Evolutionary conservation across 2,888 invertebrate genomes (phyloP).

Genomic region (Fragum whitleyi): DNA sequence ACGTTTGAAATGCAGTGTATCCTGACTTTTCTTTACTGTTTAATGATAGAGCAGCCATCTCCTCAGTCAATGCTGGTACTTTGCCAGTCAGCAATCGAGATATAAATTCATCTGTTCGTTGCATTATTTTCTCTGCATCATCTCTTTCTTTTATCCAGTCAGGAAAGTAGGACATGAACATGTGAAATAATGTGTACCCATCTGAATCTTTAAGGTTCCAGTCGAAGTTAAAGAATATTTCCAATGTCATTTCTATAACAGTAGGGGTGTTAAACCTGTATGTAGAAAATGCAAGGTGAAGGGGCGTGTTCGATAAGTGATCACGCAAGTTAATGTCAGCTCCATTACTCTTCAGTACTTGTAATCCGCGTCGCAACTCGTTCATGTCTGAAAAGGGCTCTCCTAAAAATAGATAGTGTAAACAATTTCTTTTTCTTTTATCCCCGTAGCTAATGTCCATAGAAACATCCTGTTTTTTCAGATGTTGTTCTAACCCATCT

Average conservation of each 20-base stretch:
- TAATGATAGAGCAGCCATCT: conserved; percentile 20
- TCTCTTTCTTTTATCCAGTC: conserved; percentile 3
- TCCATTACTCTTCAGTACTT: conserved; percentile 23
- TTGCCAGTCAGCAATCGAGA: background rate
- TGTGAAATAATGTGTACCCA: conserved; percentile 41
- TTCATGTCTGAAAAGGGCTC: conserved; percentile 23
- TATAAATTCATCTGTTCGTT: background rate
- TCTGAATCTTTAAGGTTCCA: conserved; percentile 7
- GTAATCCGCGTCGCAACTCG: background rate
- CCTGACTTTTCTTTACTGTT: conserved; percentile 34
- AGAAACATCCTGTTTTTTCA: background rate
- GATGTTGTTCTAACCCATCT: background rate
- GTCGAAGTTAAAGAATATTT: conserved; percentile 4
- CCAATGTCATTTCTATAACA: conserved; percentile 15
- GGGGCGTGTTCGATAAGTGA: conserved; percentile 33
- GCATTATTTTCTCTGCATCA: background rate
- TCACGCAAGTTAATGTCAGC: conserved; percentile 37
- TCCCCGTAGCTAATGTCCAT: conserved; percentile 22
- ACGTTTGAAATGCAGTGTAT: conserved; percentile 48
- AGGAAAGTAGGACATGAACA: conserved; percentile 35
- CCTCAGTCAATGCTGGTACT: background rate
- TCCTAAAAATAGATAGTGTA: conserved; percentile 35
- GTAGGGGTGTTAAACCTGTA: conserved; percentile 28
- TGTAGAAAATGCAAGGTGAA: conserved; percentile 38
- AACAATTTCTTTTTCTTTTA: conserved; percentile 14